Conservation (phyloP, 2,888 invertebrate genomes). For the Ophion ellenae region DNA sequence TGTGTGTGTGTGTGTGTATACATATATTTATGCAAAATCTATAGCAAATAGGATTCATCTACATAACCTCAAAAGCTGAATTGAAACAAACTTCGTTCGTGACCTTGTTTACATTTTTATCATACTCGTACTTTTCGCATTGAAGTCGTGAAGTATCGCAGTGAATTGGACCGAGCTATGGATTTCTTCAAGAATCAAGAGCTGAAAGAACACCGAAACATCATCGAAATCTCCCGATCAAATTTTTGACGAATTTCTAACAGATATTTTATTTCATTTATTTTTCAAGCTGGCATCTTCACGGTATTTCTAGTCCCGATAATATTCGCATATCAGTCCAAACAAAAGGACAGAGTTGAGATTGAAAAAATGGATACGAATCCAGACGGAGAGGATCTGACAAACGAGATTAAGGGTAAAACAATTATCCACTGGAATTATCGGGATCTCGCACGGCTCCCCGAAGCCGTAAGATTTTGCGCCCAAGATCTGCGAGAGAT, state of each 20-base stretch:
- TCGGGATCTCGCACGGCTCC: conserved; percentile 79
- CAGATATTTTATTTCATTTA: neutral
- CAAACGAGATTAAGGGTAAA: conserved; percentile 80
- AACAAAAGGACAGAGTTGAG: neutral
- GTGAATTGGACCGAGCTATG: neutral
- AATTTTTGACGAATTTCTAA: neutral
- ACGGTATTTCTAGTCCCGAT: neutral
- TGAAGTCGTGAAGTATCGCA: neutral
- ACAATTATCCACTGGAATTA: conserved; percentile 83
- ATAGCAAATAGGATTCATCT: neutral
- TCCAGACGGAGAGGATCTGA: conserved; percentile 74
- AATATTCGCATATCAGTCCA: neutral
- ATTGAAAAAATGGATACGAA: neutral
- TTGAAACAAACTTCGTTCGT: neutral
- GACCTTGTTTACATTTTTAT: neutral
- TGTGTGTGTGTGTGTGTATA: too few relatives aligned
- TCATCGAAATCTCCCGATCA: neutral
- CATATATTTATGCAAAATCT: too few relatives aligned
- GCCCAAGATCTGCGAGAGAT: conserved; percentile 80
- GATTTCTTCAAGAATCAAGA: neutral
- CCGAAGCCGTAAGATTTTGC: conserved; percentile 76
- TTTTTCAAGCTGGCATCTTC: neutral
- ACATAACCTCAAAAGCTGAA: neutral
- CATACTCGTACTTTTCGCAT: neutral
- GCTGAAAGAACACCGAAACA: neutral